Evolutionary conservation across 2,113 vertebrate species (phyloP), one percentile per base, ranked within the genome.

Genomic region (Larimichthys crocea): DNA sequence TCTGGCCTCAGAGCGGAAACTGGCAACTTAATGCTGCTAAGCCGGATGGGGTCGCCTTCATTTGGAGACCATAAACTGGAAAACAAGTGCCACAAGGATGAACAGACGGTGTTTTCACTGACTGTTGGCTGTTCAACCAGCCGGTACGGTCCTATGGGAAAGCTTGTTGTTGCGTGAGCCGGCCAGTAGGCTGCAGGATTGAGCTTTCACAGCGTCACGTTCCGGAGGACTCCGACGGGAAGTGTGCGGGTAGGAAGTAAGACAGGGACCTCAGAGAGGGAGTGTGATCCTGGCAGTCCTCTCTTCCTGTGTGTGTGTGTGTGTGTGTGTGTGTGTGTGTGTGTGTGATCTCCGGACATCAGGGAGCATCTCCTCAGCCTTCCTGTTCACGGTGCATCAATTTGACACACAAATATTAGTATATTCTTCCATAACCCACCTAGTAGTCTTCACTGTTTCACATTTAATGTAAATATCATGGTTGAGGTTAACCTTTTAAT

Each of bases 141-240:
- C 74, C 57, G 22, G 29, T 56, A 17, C 8, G 2, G 35, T 63
- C 73, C 56, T 48, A 10, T 49, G 71, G 63, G 79, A 57, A 10
- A 31, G 10, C 26, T 14, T 74, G 72, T 76, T 56, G 0, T 66
- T 66, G 16, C 19, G 2, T 12, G 0, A 3, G 14, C 1, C 52
- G 55, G 7, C 84, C 93, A 93, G 73, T 80, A 90, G 94, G 88
- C 68, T 0, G 90, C 83, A 90, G 83, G 68, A 73, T 85, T 76
- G 76, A 74, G 68, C 92, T 91, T 35, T 79, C 6, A 57, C 6
- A 61, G 55, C 0, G 0, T 29, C 57, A 16, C 40, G 20, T 50
- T 24, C 0, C 19, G 10, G 1, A 46, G 17, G 31, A n/a, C 2
- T 31, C 24, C 50, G 4, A 19, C 15, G 8, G n/a, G 17, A 15